Evolutionary conservation across 2,797 vertebrate genomes (phyloP), one percentile per base, ranked within the genome.

Genomic region (Anniella stebbinsi): DNA sequence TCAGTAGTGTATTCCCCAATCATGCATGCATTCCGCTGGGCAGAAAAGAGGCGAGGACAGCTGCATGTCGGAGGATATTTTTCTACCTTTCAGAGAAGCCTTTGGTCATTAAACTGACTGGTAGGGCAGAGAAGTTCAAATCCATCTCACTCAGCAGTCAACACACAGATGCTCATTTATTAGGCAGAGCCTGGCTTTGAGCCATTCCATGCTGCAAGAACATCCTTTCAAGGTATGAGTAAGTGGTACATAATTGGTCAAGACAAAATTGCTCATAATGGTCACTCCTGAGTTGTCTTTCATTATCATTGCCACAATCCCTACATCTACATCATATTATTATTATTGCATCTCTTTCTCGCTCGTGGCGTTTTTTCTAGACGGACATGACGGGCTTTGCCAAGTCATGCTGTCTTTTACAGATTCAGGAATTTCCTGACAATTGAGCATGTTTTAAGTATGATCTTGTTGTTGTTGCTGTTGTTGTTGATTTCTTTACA

Each of bases 31-130:
- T 8, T 51, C 88, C 91, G 81, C 93, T 91, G 94, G 86, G 84
- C 86, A 92, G 88, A 87, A 90, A 86, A 90, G 78, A 66, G 90
- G 54, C 41, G 0, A 70, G 90, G 91, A 87, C 45, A 93, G 93
- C 66, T 0, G 0, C 36, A 92, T 75, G 60, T 69, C n/a, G 8
- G n/a, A 25, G 36, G 23, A 78, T 78, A n/a, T 77, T 78, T 87
- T 89, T 77, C 88, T 89, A 76, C 30, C 88, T 10, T 15, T 33
- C 78, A 75, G 87, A 73, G 0, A 8, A 83, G 33, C 60, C 12
- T 69, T 85, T 76, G 1, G 0, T 38, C n/a, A 70, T 87, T 86
- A 91, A 90, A 93, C 6, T n/a, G 57, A 63, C 85, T 41, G 73
- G 88, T 72, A 81, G 78, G 80, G 66, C 12, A 63, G 57, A 25